Conservation (phyloP, 2,113 vertebrate genomes). For the Saguinus midas region DNA sequence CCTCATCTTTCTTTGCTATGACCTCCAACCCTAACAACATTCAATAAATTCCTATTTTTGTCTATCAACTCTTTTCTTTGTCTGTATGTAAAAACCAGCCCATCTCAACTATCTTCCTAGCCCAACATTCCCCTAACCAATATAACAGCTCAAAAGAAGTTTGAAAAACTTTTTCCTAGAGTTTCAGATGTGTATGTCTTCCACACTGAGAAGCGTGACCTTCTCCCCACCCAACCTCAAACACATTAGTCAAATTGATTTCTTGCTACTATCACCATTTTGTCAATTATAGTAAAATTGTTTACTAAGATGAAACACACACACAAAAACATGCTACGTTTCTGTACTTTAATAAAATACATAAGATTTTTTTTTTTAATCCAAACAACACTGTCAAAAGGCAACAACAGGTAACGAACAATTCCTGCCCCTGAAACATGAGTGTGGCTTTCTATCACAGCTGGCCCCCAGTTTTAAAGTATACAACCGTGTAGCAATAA, state of each 20-base stretch:
- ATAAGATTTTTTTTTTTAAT: neutral
- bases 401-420: neutral
- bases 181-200: neutral
- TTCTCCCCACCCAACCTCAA: neutral
- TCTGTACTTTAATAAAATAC: constrained; percentile 21
- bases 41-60: constrained; percentile 2
- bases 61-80: constrained; percentile 21
- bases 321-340: neutral
- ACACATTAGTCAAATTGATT: neutral
- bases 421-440: neutral
- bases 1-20: neutral
- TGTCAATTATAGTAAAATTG: neutral
- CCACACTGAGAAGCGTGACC: neutral
- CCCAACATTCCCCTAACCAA: constrained; percentile 1
- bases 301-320: neutral
- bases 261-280: constrained; percentile 6
- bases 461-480: constrained; percentile 20
- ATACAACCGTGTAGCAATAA: neutral
- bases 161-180: constrained; percentile 10
- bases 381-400: constrained; percentile 27
- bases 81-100: neutral
- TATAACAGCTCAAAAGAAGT: neutral
- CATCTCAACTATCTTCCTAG: neutral
- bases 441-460: neutral
- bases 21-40: neutral